Conservation (phyloP, 2,888 invertebrate genomes). For the Pristionchus arcanus region DNA sequence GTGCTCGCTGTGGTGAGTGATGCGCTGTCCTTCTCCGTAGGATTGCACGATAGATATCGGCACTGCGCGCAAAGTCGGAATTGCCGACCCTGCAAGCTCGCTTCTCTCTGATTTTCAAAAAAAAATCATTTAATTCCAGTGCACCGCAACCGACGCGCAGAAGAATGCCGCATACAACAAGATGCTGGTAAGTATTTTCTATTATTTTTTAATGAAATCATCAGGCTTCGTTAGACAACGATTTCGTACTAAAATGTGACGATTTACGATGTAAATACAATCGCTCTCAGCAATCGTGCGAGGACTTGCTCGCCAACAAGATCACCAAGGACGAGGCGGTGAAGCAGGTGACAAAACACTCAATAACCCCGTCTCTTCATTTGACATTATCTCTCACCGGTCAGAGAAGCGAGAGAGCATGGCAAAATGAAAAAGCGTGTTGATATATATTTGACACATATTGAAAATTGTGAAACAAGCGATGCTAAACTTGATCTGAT, state of each 20-base stretch:
- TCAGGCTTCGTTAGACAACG: background rate
- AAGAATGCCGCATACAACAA: conserved; percentile 14
- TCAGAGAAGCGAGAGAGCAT: no score
- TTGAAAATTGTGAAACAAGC: no score
- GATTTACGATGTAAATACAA: background rate
- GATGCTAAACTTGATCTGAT: no score
- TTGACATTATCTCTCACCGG: no score
- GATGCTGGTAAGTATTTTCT: conserved; percentile 1
- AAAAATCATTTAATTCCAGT: background rate
- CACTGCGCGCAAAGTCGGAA: no score
- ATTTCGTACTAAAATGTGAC: background rate
- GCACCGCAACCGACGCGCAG: background rate
- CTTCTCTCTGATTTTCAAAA: no score
- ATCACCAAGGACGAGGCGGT: background rate
- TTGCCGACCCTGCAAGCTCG: no score
- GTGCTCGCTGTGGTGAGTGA: conserved; percentile 9
- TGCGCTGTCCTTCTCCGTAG: background rate
- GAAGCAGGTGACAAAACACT: background rate
- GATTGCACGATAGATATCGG: background rate
- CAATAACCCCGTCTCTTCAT: no score
- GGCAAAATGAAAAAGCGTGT: no score
- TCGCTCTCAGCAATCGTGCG: background rate
- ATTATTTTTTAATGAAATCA: background rate
- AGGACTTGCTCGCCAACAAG: background rate
- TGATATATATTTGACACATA: no score